Evolutionary conservation across 2,113 vertebrate species (phyloP).

Genomic region (Cyanoliseus patagonus): DNA sequence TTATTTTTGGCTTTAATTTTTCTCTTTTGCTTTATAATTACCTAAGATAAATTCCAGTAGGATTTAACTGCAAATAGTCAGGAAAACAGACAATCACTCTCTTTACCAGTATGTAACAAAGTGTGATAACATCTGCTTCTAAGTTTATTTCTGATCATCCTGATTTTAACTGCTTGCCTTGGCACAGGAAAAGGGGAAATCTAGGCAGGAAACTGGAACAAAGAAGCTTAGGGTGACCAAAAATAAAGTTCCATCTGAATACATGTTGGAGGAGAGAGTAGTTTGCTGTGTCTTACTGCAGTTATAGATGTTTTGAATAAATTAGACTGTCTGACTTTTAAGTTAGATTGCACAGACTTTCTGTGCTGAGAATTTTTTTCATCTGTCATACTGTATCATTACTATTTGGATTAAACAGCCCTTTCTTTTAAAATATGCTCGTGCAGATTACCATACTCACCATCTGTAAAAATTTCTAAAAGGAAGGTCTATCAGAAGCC

Average conservation of each 20-base stretch:
- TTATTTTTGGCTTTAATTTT: neutral
- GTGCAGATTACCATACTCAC: neutral
- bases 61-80: neutral
- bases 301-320: neutral
- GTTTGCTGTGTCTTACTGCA: neutral
- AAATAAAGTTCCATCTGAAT: conserved; percentile 33
- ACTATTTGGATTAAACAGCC: neutral
- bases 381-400: neutral
- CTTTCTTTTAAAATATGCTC: neutral
- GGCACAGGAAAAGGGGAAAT: conserved; percentile 44
- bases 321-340: neutral
- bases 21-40: neutral
- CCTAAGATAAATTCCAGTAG: neutral
- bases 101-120: neutral
- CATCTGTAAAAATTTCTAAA: neutral
- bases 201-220: conserved; percentile 59
- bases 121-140: conserved; percentile 14
- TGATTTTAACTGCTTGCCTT: conserved; percentile 14
- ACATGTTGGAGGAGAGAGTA: neutral
- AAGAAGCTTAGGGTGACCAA: neutral
- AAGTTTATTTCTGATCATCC: conserved; percentile 44
- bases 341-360: neutral
- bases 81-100: neutral
- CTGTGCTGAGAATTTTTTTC: neutral
- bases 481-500: neutral